phyloP scores from a whole-genome alignment of 2,113 vertebrate genomes.

The Cardinalis cardinalis region DNA sequence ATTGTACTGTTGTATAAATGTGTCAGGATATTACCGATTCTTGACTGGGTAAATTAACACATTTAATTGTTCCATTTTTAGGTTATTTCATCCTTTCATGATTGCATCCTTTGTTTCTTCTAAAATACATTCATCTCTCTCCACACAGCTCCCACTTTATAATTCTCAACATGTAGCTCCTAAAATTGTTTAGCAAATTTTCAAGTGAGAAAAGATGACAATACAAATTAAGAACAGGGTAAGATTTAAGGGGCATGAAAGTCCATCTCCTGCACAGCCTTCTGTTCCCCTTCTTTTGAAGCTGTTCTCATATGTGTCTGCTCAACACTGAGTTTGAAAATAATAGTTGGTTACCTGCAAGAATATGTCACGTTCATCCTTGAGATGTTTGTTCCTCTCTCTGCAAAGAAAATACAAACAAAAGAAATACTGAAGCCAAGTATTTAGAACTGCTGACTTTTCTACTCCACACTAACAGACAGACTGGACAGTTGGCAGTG shows the following conservation, averaged over 20 bases:
- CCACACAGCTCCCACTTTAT: neutral
- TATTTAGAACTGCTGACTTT: neutral
- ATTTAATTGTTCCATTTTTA: neutral
- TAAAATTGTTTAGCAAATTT: neutral
- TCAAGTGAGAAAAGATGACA: neutral
- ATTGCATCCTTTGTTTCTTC: neutral
- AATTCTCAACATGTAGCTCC: neutral
- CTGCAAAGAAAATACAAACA: conserved; percentile 61
- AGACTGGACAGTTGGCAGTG: neutral
- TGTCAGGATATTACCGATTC: neutral
- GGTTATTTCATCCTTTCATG: neutral
- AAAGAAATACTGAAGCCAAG: neutral
- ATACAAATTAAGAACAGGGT: neutral
- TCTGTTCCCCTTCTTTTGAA: neutral
- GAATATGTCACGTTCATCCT: conserved; percentile 83
- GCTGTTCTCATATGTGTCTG: neutral
- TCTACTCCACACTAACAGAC: neutral
- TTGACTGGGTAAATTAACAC: neutral
- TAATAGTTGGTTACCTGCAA: conserved; percentile 65
- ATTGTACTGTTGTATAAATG: neutral
- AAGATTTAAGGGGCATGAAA: neutral
- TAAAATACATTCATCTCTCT: neutral
- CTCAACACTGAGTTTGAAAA: neutral
- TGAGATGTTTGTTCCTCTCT: conserved; percentile 93
- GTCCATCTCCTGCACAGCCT: neutral